Evolutionary conservation across 2,888 invertebrate species (phyloP).

Genomic region (Pandemis cinnamomeana): DNA sequence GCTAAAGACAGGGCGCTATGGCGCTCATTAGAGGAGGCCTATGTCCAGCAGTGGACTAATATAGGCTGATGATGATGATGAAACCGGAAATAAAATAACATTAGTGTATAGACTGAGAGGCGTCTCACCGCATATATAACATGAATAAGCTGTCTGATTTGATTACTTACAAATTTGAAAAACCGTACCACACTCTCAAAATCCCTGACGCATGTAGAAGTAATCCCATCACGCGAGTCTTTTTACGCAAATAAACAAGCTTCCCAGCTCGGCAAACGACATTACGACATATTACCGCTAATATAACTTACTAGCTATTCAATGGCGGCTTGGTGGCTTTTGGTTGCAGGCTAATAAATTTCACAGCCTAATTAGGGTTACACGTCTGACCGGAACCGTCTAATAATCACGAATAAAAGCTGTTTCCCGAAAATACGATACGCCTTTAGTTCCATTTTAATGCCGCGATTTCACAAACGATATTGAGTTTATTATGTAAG

Average conservation of each 20-base stretch:
- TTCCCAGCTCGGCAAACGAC: conserved; percentile 32
- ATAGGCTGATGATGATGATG: too few relatives aligned
- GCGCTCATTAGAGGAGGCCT: too few relatives aligned
- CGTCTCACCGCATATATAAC: neutral
- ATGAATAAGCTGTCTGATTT: conserved; percentile 16
- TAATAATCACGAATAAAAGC: conserved; percentile 35
- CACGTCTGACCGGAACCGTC: conserved; percentile 33
- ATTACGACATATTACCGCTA: conserved; percentile 38
- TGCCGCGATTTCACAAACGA: conserved; percentile 19
- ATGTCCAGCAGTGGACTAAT: too few relatives aligned
- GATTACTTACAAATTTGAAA: conserved; percentile 13
- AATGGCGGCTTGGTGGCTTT: conserved; percentile 18
- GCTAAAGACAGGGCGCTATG: too few relatives aligned
- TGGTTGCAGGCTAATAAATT: conserved; percentile 33
- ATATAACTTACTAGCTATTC: conserved; percentile 39
- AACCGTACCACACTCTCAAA: conserved; percentile 11
- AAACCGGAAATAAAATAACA: neutral
- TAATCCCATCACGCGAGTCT: conserved; percentile 36
- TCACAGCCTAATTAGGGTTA: conserved; percentile 35
- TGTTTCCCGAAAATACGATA: conserved; percentile 31
- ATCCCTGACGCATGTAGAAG: conserved; percentile 31
- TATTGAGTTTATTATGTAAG: conserved; percentile 8
- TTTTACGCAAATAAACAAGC: conserved; percentile 46
- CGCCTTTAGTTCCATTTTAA: conserved; percentile 22
- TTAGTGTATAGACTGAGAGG: neutral